Base-by-base conservation (phyloP, 2,888 invertebrate genomes). In the Cephus sareptanus region DNA sequence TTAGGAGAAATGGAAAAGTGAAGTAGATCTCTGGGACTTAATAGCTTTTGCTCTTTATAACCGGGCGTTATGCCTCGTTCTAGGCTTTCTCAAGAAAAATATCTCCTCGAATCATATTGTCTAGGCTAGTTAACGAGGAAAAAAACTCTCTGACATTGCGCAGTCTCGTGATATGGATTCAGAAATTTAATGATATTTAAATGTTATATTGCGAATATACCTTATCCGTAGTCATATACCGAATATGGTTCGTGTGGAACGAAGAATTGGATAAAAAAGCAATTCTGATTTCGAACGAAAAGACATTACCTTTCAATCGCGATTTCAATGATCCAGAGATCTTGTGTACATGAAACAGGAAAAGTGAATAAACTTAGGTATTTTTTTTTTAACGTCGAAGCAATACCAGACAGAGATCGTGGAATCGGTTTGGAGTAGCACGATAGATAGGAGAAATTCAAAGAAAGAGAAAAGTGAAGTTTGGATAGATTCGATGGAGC, bases 41-140 rank as follows among this genome's bases (percentile, higher is more conserved):
- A 75, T 75, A 77, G 74, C 77, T 69, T 77, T 77, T 69, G 35
- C 69, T 69, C 23, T 74, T 69, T 77, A 77, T 77, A 69, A 71
- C 71, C 30, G 33, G 71, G 4, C 33, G 34, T 34, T 31, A 71
- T 34, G 71, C 31, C 15, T 23, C 33, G 31, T 56, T 56, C 56
- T 56, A 56, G 56, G 56, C 56, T 56, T 56, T 56, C 56, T 56
- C 23, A 56, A 56, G 56, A 56, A 56, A 56, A 56, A 23, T 9
- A 56, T 56, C 23, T 56, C 23, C 23, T 56, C 56, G 23, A 23
- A 9, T 23, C 23, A 23, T 23, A 56, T 15, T 23, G 56, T 56
- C 56, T 9, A 56, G 23, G 23, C 23, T 56, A 23, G 56, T 56
- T 56, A 23, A 56, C 56, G 23, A 23, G 56, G 9, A 23, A 56